Percentiles rank a stretch among this genome's conserved stretches.
These are phyloP conservation scores for Ophraella communa DNA, from an alignment of 2,888 invertebrate species.

Conservation along the genomic window DNA sequence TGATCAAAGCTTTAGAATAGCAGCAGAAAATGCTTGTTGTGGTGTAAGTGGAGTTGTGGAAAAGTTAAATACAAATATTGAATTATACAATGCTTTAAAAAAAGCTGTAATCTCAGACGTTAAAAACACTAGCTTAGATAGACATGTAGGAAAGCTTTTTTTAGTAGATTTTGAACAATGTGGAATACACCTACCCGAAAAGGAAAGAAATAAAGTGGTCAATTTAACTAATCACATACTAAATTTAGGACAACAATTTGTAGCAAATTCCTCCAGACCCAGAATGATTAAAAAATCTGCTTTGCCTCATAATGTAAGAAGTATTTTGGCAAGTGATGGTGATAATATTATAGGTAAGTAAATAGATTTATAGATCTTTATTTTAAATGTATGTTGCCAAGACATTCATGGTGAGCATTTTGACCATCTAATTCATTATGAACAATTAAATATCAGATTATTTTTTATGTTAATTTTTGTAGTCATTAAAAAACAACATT, in stretches of 20 bases:
- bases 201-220: conserved; percentile 77
- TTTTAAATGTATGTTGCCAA: too few relatives aligned
- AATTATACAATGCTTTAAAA: conserved; percentile 79
- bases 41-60: conserved; percentile 92
- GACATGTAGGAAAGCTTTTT: conserved; percentile 87
- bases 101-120: conserved; percentile 77
- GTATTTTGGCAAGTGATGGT: conserved; percentile 75
- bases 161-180: conserved; percentile 97
- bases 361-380: too few relatives aligned
- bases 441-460: too few relatives aligned
- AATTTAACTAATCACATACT: conserved; percentile 81
- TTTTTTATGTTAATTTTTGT: too few relatives aligned
- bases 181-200: conserved; percentile 90
- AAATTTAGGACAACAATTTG: conserved; percentile 82
- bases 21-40: conserved; percentile 90
- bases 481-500: too few relatives aligned
- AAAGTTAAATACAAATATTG: conserved; percentile 91
- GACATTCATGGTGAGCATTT: too few relatives aligned
- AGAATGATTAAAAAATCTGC: conserved; percentile 69
- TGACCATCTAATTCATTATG: too few relatives aligned
- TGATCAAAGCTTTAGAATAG: conserved; percentile 71
- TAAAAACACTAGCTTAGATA: conserved; percentile 74
- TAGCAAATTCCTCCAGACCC: conserved; percentile 76
- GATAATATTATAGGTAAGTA: conserved; percentile 66
- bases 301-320: conserved; percentile 75